These are phyloP conservation scores for Apamea sordens DNA, from an alignment of 2,888 invertebrate species.

Conservation along the genomic window DNA sequence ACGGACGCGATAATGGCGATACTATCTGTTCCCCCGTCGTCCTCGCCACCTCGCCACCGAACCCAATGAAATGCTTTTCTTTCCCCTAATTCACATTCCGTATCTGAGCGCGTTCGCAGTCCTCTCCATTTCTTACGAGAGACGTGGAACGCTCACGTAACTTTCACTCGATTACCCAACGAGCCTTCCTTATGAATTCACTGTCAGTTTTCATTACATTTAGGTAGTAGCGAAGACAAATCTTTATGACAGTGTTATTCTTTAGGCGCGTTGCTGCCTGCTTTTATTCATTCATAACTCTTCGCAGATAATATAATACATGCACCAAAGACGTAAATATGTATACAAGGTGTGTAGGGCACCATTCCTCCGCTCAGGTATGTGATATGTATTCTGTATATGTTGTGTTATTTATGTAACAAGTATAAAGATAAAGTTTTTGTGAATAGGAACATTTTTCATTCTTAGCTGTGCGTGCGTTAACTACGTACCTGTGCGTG, in stretches of 20 bases:
- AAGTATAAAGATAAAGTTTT: conserved; percentile 71
- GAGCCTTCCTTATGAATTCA: conserved; percentile 82
- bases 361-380: conserved; percentile 38
- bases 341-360: conserved; percentile 34
- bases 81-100: conserved; percentile 85
- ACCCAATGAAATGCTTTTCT: conserved; percentile 82
- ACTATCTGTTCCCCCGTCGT: conserved; percentile 81
- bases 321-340: conserved; percentile 54
- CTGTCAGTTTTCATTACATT: conserved; percentile 81
- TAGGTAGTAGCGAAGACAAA: conserved; percentile 74
- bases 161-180: conserved; percentile 87
- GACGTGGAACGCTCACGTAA: conserved; percentile 85
- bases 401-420: conserved; percentile 66
- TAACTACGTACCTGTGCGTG: conserved; percentile 73
- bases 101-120: conserved; percentile 81
- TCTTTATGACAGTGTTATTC: conserved; percentile 77
- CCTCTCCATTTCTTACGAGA: conserved; percentile 83
- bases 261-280: conserved; percentile 69
- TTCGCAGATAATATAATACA: conserved; percentile 67
- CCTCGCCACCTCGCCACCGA: conserved; percentile 69
- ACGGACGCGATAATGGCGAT: conserved; percentile 88
- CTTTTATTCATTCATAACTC: conserved; percentile 72
- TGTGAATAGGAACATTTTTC: conserved; percentile 74
- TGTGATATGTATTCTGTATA: conserved; percentile 61
- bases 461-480: conserved; percentile 72